Evolutionary conservation across 2,888 invertebrate genomes (phyloP).

Genomic region (Pardosa pseudoannulata): DNA sequence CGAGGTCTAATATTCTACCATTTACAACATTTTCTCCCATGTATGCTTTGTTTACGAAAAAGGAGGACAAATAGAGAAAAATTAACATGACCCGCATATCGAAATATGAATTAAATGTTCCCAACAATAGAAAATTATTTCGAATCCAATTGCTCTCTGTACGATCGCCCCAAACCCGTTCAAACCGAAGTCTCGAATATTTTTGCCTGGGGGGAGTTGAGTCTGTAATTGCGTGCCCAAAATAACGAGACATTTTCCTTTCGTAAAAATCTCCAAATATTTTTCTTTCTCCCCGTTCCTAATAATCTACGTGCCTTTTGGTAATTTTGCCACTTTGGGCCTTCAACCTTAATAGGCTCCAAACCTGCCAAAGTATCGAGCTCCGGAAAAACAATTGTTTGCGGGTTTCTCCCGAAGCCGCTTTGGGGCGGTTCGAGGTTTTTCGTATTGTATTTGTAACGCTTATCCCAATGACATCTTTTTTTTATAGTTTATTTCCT

Average conservation of each 20-base stretch:
- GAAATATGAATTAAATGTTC: too few relatives aligned
- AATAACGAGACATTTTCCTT: neutral
- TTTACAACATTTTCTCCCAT: too few relatives aligned
- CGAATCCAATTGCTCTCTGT: neutral
- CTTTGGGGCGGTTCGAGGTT: constrained; percentile 1
- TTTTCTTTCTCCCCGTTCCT: neutral
- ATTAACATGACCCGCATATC: too few relatives aligned
- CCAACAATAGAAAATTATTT: neutral
- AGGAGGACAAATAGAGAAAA: too few relatives aligned
- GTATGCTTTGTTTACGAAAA: too few relatives aligned
- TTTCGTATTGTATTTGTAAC: neutral
- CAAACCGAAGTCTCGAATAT: neutral
- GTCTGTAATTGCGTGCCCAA: neutral
- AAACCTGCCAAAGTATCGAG: constrained; percentile 2
- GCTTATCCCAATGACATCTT: neutral
- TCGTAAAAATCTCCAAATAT: neutral
- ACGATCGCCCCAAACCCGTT: neutral
- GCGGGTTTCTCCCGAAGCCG: neutral
- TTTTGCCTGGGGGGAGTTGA: neutral
- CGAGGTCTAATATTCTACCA: too few relatives aligned
- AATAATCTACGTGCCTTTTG: neutral
- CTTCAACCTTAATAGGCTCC: neutral
- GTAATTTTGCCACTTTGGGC: constrained; percentile 3
- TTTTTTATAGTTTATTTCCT: too few relatives aligned
- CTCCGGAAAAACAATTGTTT: constrained; percentile 4